Evolutionary conservation across 2,888 invertebrate species (phyloP), one percentile per base, ranked within the genome.

Genomic region (Ophion ventricosus): DNA sequence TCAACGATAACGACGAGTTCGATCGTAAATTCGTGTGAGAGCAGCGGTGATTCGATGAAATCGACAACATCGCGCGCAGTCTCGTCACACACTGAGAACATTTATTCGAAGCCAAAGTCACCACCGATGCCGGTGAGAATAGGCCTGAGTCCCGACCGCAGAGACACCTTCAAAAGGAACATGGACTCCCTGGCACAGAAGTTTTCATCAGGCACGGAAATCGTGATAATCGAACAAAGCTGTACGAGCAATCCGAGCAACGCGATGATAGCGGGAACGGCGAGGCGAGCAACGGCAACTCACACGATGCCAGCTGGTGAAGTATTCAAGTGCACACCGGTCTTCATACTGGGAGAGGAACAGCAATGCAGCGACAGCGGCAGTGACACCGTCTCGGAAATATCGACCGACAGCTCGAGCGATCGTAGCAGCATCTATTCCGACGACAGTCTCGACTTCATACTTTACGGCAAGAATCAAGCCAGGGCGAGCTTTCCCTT

Each of bases 341-440:
- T 94, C 0, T 94, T 93, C 83, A 93, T 94, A n/a, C 88, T 93
- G 2, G 93, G 93, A 35, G 94, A 94, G 75, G 84, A 84, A 20
- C 84, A 84, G 17, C 93, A 93, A 29, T 92, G 92, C 82, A 92
- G 91, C 88, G 94, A 94, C 89, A 93, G 93, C 79, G 93, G 93
- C 77, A 94, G 94, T 84, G 94, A 94, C 86, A 93, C 94, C 1
- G 92, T 94, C 4, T 94, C 94, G 26, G 94, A 94, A 87, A 94
- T 94, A 88, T 94, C 94, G 17, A 93, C 94, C n/a, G 94, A 94
- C 87, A 94, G 94, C 35, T 93, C 94, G 73, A 94, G 94, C 87
- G 94, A 94, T 86, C 92, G 94, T 5, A 94, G 94, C 75, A 94
- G 94, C 87, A 94, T 94, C 75, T 94, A 94, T 76, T 94, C 94